phyloP scores from a whole-genome alignment of 2,113 vertebrate genomes.

The Oncorhynchus masou region DNA sequence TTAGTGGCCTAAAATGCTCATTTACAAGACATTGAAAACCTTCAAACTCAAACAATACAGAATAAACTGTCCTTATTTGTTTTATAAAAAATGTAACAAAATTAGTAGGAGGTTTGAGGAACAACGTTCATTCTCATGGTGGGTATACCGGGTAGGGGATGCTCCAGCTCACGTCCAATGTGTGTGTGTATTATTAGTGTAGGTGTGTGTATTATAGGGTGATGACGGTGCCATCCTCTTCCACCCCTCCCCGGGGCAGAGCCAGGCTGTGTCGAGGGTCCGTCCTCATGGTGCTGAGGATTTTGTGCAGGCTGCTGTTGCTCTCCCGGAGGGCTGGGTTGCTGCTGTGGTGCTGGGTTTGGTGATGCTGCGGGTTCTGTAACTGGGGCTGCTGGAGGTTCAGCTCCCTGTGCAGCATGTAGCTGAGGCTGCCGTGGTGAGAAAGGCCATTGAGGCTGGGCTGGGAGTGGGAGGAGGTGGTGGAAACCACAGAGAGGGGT shows the following conservation, averaged over 20 bases:
- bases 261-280: constrained; percentile 92
- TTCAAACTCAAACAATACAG: constrained; percentile 54
- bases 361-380: constrained; percentile 57
- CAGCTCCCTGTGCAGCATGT: constrained; percentile 84
- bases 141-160: constrained; percentile 30
- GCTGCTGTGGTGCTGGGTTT: constrained; percentile 71
- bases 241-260: constrained; percentile 88
- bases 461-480: constrained; percentile 78
- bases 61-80: constrained; percentile 39
- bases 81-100: constrained; percentile 33
- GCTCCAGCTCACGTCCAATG: constrained; percentile 56
- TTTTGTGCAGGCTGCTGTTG: constrained; percentile 89
- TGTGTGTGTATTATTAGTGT: constrained; percentile 68
- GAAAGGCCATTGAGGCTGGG: constrained; percentile 79
- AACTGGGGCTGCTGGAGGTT: constrained; percentile 70
- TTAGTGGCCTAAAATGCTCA: constrained; percentile 58
- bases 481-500: constrained; percentile 73
- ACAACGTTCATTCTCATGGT: constrained; percentile 38
- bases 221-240: constrained; percentile 95
- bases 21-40: constrained; percentile 39
- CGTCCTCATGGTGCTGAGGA: constrained; percentile 89
- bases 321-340: constrained; percentile 80
- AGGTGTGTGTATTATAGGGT: constrained; percentile 82
- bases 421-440: constrained; percentile 73
- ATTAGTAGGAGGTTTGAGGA: constrained; percentile 45